Base-by-base conservation (phyloP, 2,797 vertebrate genomes). In the Phylloscopus collybita region DNA sequence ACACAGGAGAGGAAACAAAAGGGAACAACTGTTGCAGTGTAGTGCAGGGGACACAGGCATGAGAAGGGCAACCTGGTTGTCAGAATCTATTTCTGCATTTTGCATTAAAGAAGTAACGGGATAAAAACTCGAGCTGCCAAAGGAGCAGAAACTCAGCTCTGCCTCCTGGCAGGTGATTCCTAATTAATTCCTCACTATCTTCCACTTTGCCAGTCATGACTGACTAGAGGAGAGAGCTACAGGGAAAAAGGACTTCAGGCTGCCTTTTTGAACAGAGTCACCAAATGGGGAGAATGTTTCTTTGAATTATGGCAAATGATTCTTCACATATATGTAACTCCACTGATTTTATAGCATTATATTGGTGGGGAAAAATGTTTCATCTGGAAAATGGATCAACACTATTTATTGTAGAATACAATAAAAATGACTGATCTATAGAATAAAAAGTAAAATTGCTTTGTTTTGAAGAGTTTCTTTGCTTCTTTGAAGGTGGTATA, bases 401-500 rank as follows among this genome's bases (percentile, higher is more conserved):
- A 22, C 3, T 1, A 13, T 53, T 30, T 1, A 13, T 53, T 30
- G 3, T 11, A 17, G 4, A 54, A 57, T 9, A 10, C 20, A 47
- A 27, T 8, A 40, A 49, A 23, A 71, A 53, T 38, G 38, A 38
- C 38, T 38, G 11, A 27, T 32, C 7, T 80, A 25, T 12, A 49
- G 23, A 36, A 59, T 5, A 38, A 60, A 42, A 42, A 38, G 11
- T 10, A 38, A 38, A 38, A 38, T 34, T 38, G 38, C 4, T 40
- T 80, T 20, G 2, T 80, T 81, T 88, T 86, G 20, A 92, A 76
- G 42, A 45, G 17, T 44, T 59, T 62, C 11, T 92, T 67, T 79
- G 7, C 47, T 86, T 86, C 26, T 90, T 54, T 91, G 38, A 64
- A 99, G 98, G 98, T 90, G 96, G 73, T 84, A 92, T 99, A 36